phyloP scores from a whole-genome alignment of 2,888 invertebrate species.

The Andrena flavipes region DNA sequence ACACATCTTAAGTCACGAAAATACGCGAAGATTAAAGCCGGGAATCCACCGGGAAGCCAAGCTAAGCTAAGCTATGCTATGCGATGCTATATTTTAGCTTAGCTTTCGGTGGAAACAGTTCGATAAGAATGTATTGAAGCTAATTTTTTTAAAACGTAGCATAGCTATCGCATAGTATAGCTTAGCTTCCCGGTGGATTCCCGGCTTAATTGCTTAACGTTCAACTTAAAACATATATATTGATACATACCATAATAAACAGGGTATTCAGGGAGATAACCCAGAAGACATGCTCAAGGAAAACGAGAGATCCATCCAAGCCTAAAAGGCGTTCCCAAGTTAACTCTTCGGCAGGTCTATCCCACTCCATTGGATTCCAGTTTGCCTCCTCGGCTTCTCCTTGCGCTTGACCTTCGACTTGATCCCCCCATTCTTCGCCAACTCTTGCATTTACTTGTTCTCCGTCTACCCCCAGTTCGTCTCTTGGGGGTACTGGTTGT shows the following conservation, averaged over 20 bases:
- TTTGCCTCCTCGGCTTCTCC: conserved; percentile 92
- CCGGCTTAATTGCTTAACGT: neutral
- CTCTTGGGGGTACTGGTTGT: conserved; percentile 32
- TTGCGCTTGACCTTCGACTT: conserved; percentile 85
- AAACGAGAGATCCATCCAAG: conserved; percentile 97
- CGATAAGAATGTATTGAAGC: no score
- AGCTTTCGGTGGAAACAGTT: no score
- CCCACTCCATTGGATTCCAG: conserved; percentile 99
- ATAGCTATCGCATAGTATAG: no score
- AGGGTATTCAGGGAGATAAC: conserved; percentile 98
- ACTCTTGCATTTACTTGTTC: conserved; percentile 55
- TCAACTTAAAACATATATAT: neutral
- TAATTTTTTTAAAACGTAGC: no score
- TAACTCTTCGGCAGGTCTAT: conserved; percentile 97
- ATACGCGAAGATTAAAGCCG: neutral
- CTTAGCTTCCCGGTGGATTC: no score
- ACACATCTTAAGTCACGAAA: neutral
- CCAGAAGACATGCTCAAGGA: conserved; percentile 99
- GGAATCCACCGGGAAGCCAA: no score
- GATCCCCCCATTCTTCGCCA: conserved; percentile 75
- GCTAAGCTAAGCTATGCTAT: no score
- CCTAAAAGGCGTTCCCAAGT: conserved; percentile 99
- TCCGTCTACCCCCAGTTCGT: conserved; percentile 57
- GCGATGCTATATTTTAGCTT: no score
- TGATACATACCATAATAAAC: conserved; percentile 91